Conservation (phyloP, 2,113 vertebrate genomes). For the Cnemophilus loriae region DNA sequence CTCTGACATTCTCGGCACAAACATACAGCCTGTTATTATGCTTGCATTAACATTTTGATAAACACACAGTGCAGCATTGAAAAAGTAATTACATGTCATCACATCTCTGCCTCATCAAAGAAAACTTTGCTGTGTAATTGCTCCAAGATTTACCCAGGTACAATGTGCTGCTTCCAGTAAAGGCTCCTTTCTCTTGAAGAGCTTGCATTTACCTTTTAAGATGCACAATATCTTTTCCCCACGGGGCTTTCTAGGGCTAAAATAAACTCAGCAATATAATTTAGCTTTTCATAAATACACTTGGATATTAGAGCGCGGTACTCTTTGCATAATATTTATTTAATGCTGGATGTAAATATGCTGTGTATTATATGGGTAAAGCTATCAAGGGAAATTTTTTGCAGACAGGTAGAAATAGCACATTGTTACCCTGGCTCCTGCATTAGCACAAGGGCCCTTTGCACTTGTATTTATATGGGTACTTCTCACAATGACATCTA, state of each 20-base stretch:
- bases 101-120: constrained; percentile 82
- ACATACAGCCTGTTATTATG: constrained; percentile 95
- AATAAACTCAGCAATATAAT: constrained; percentile 74
- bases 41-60: constrained; percentile 99
- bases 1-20: constrained; percentile 86
- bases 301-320: constrained; percentile 54
- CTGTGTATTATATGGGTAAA: constrained; percentile 47
- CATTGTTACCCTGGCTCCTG: constrained; percentile 61
- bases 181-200: constrained; percentile 51
- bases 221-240: constrained; percentile 68
- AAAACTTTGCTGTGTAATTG: constrained; percentile 79
- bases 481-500: constrained; percentile 74
- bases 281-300: constrained; percentile 74
- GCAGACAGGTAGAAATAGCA: constrained; percentile 49
- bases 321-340: constrained; percentile 74
- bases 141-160: constrained; percentile 76
- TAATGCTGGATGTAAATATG: constrained; percentile 70
- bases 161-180: constrained; percentile 58
- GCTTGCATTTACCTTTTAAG: constrained; percentile 75
- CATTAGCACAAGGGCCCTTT: constrained; percentile 67
- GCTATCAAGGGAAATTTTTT: constrained; percentile 57
- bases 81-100: constrained; percentile 97
- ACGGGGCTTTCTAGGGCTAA: constrained; percentile 64
- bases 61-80: constrained; percentile 89
- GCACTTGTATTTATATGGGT: constrained; percentile 70